phyloP scores from a whole-genome alignment of 2,113 vertebrate species.

The Campylorhamphus procurvoides region DNA sequence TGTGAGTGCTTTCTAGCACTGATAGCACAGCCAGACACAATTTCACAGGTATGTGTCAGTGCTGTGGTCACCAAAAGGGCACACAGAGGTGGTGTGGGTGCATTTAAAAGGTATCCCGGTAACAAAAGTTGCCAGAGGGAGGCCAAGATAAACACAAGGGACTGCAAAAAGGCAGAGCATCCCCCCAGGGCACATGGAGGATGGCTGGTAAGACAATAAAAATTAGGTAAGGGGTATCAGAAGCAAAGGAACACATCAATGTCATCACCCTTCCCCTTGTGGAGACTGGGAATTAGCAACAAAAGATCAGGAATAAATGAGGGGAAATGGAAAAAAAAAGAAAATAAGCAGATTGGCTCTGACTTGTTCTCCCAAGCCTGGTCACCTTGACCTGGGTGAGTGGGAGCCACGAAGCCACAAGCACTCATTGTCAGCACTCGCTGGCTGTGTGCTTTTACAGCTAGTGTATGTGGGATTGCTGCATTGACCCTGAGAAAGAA shows the following conservation, averaged over 20 bases:
- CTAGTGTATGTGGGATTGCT: not conserved
- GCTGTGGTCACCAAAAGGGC: not conserved
- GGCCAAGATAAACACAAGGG: not conserved
- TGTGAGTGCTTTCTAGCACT: rapidly evolving
- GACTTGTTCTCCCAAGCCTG: not conserved
- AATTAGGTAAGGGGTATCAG: rapidly evolving
- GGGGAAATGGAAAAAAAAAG: not conserved
- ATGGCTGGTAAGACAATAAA: not conserved
- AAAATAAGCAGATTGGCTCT: not conserved
- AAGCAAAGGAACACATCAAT: not conserved
- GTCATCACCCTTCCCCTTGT: not conserved
- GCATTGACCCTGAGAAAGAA: not conserved
- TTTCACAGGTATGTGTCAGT: rapidly evolving
- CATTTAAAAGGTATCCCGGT: not conserved
- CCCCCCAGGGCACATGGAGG: not conserved
- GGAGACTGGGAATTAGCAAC: not conserved
- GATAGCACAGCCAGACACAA: not conserved
- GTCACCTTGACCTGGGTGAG: not conserved
- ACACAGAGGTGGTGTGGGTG: not conserved
- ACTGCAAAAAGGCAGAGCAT: not conserved
- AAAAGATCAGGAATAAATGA: not conserved
- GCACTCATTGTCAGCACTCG: not conserved
- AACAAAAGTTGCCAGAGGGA: not conserved
- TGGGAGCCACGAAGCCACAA: not conserved
- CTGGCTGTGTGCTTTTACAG: rapidly evolving